Conservation (phyloP, 2,888 invertebrate species). For the Ornithoptera alexandrae region DNA sequence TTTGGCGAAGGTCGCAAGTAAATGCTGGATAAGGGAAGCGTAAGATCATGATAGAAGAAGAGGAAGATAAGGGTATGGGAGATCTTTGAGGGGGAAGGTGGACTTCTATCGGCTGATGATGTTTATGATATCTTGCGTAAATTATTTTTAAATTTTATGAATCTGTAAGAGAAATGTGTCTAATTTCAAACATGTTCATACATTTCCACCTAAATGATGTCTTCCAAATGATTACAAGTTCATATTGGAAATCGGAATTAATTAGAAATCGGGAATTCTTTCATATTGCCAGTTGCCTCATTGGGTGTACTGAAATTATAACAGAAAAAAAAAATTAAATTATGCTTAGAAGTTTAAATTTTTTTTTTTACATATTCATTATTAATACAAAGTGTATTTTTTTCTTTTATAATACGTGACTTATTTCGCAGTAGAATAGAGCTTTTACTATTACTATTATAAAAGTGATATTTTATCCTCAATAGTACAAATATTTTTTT, state of each 20-base stretch:
- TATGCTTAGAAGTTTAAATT: not conserved
- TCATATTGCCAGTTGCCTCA: not conserved
- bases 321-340: not conserved
- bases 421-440: slow-evolving; percentile 13
- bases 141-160: slow-evolving; percentile 19
- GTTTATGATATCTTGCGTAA: not conserved
- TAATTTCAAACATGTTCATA: slow-evolving; percentile 15
- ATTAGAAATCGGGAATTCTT: slow-evolving; percentile 4
- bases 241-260: not conserved
- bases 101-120: too few relatives aligned
- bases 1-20: too few relatives aligned
- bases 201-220: slow-evolving; percentile 47
- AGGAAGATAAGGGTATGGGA: too few relatives aligned
- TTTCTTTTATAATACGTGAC: not conserved
- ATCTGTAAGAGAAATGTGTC: slow-evolving; percentile 20
- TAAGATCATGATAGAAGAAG: too few relatives aligned
- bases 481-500: slow-evolving; percentile 67
- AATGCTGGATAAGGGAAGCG: too few relatives aligned
- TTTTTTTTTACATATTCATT: slow-evolving; percentile 1
- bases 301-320: not conserved
- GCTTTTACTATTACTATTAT: slow-evolving; percentile 41
- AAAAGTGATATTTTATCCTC: slow-evolving; percentile 51
- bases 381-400: slow-evolving; percentile 1
- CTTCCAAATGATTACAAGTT: slow-evolving; percentile 48
- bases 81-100: too few relatives aligned